These are phyloP conservation scores for Philonicus albiceps DNA, from an alignment of 2,888 invertebrate genomes.

Conservation along the genomic window DNA sequence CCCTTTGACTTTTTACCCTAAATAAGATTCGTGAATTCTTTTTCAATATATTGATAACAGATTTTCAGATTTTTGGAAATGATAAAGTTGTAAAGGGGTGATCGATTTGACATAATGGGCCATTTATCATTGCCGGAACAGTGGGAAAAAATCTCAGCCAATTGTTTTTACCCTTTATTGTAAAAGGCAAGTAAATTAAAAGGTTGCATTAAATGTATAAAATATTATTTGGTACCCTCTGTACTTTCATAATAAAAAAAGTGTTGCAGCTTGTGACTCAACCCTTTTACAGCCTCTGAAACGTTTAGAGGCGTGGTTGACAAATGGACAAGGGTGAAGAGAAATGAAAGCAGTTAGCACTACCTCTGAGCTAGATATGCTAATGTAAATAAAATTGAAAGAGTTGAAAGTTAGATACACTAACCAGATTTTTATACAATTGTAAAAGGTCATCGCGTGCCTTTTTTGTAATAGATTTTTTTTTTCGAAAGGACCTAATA, in stretches of 20 bases:
- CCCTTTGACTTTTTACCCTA: not conserved
- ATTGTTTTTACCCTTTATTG: constrained; percentile 2
- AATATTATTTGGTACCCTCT: not conserved
- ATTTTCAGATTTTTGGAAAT: constrained; percentile 32
- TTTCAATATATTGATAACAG: not conserved
- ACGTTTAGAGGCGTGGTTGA: constrained; percentile 12
- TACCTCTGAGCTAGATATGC: constrained; percentile 1
- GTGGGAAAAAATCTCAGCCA: not conserved
- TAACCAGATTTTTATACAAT: not conserved
- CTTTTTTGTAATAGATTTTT: not conserved
- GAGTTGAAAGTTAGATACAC: not conserved
- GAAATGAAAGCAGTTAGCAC: constrained; percentile 9
- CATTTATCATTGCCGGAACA: not conserved
- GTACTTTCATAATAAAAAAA: not conserved
- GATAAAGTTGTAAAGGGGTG: constrained; percentile 22
- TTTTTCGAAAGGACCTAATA: not conserved
- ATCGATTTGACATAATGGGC: not conserved
- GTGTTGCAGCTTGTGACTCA: constrained; percentile 20
- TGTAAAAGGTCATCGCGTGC: constrained; percentile 28
- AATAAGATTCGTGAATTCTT: not conserved
- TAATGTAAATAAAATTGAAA: constrained; percentile 3
- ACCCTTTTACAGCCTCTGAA: constrained; percentile 15
- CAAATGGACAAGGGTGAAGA: constrained; percentile 33
- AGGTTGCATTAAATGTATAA: not conserved
- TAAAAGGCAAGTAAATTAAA: not conserved